phyloP scores from a whole-genome alignment of 1,140 invertebrate genomes.

The Vanessa tameamea region DNA sequence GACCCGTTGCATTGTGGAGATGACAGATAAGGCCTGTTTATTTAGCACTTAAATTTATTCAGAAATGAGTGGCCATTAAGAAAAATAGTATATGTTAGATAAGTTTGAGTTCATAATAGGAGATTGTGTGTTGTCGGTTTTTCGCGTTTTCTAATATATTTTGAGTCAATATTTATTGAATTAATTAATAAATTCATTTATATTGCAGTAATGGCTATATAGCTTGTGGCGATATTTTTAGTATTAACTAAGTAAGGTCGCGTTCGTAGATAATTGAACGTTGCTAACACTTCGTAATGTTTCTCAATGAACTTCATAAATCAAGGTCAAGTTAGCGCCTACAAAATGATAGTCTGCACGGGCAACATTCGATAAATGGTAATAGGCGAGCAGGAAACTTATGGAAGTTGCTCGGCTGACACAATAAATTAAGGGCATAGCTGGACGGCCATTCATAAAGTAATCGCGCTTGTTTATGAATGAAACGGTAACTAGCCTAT shows the following conservation, averaged over 20 bases:
- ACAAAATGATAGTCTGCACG: constrained; percentile 60
- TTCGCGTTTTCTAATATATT: constrained; percentile 57
- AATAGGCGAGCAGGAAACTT: constrained; percentile 69
- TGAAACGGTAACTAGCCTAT: constrained; percentile 61
- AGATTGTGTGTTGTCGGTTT: constrained; percentile 52
- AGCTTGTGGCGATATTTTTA: constrained; percentile 36
- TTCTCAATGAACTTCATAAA: constrained; percentile 68
- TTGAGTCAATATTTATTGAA: constrained; percentile 58
- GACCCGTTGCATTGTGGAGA: constrained; percentile 69
- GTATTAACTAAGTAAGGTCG: constrained; percentile 35
- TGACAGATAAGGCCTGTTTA: constrained; percentile 75
- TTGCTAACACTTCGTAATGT: constrained; percentile 45
- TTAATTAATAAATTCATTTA: constrained; percentile 50
- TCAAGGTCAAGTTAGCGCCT: constrained; percentile 61
- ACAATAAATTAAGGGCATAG: constrained; percentile 70
- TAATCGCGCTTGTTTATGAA: constrained; percentile 73
- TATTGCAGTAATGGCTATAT: constrained; percentile 39
- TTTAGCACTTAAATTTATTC: constrained; percentile 77
- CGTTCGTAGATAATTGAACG: constrained; percentile 47
- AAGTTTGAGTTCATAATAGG: constrained; percentile 62
- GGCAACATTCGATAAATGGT: constrained; percentile 71
- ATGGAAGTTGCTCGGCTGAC: constrained; percentile 61
- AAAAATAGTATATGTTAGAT: constrained; percentile 66
- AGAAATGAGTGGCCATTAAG: constrained; percentile 66
- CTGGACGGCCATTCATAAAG: constrained; percentile 70